These are phyloP conservation scores for Drosophila antonietae DNA, from an alignment of 2,888 invertebrate genomes.

Conservation along the genomic window DNA sequence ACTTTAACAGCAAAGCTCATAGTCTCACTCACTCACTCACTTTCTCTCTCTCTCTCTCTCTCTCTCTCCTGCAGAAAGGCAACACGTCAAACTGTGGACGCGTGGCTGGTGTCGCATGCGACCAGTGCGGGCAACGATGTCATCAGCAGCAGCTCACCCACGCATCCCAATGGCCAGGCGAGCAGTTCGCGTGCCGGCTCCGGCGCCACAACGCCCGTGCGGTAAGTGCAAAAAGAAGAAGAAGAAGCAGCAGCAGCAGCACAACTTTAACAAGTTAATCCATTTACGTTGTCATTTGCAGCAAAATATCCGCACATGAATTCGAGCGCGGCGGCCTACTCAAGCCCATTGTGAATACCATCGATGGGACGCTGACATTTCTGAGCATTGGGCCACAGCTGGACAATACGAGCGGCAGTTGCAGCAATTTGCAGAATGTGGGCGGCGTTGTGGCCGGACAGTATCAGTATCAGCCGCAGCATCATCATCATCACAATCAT, in stretches of 20 bases:
- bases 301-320: slow-evolving; percentile 97
- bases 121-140: slow-evolving; percentile 86
- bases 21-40: background rate
- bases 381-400: slow-evolving; percentile 85
- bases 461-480: slow-evolving; percentile 72
- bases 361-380: slow-evolving; percentile 97
- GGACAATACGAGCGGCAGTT: slow-evolving; percentile 71
- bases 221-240: slow-evolving; percentile 85
- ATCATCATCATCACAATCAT: slow-evolving; percentile 55
- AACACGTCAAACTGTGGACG: slow-evolving; percentile 95
- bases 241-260: background rate
- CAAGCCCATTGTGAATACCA: slow-evolving; percentile 96
- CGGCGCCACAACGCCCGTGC: slow-evolving; percentile 96
- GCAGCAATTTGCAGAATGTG: slow-evolving; percentile 56
- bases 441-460: slow-evolving; percentile 60
- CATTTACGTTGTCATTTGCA: slow-evolving; percentile 57
- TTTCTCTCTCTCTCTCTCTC: slow-evolving; percentile 2
- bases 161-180: slow-evolving; percentile 85
- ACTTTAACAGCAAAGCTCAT: slow-evolving; percentile 13
- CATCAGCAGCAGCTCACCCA: slow-evolving; percentile 85
- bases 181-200: slow-evolving; percentile 90
- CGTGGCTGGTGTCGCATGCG: slow-evolving; percentile 96
- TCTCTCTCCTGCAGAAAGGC: slow-evolving; percentile 89
- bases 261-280: background rate
- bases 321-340: slow-evolving; percentile 96